These are phyloP conservation scores for Anadara kagoshimensis DNA, from an alignment of 1,140 invertebrate species.

Conservation along the genomic window DNA sequence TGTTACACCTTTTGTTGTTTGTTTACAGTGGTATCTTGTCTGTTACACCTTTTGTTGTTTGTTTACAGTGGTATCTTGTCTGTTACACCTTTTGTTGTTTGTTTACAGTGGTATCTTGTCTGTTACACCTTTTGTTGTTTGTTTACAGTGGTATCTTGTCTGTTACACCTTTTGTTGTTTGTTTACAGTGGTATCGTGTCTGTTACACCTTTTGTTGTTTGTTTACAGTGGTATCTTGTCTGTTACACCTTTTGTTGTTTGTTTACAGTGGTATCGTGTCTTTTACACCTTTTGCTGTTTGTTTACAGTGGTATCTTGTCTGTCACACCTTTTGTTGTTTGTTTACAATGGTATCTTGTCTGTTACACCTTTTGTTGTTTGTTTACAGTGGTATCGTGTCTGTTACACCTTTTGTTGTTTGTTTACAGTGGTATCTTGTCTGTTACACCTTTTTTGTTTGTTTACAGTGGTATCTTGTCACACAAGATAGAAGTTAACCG, in stretches of 20 bases:
- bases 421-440: neutral
- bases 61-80: too few relatives aligned
- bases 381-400: neutral
- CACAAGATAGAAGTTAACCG: slow-evolving; percentile 79
- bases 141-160: too few relatives aligned
- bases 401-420: neutral
- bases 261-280: neutral
- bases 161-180: neutral
- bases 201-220: neutral
- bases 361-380: neutral
- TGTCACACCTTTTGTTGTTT: neutral
- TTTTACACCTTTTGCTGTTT: neutral
- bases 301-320: too few relatives aligned
- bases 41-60: neutral
- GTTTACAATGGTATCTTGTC: too few relatives aligned
- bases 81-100: neutral
- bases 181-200: neutral
- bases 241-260: neutral
- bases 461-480: slow-evolving; percentile 53
- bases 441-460: too few relatives aligned
- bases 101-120: too few relatives aligned
- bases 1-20: neutral
- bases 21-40: too few relatives aligned
- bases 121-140: neutral
- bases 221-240: too few relatives aligned